Percentiles rank a stretch among this genome's conserved stretches.
These are phyloP conservation scores for Cydia strobilella DNA, from an alignment of 1,140 invertebrate genomes.

Conservation along the genomic window DNA sequence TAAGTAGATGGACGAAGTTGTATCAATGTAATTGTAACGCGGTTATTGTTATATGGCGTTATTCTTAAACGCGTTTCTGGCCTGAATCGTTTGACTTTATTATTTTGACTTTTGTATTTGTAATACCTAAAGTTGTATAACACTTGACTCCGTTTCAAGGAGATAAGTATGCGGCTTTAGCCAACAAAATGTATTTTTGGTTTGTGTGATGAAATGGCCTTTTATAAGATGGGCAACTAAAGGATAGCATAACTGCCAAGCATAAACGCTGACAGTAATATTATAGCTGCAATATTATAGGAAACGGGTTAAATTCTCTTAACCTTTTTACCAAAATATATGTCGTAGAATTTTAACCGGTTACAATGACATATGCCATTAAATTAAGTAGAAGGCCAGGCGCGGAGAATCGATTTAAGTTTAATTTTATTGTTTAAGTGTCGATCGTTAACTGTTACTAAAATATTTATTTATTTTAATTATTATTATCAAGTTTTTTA, in stretches of 20 bases:
- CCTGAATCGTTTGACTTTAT: no score
- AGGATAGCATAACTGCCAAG: not conserved
- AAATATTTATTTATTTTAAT: constrained; percentile 4
- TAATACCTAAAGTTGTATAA: no score
- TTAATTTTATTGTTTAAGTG: constrained; percentile 38
- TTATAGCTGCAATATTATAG: not conserved
- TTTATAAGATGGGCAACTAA: not conserved
- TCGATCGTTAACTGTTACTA: not conserved
- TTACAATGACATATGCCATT: not conserved
- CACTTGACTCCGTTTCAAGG: no score
- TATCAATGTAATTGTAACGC: not conserved
- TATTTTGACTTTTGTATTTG: no score
- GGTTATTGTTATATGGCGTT: no score
- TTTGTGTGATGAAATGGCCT: no score
- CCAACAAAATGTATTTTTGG: no score
- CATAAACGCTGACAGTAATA: not conserved
- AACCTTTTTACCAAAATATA: not conserved
- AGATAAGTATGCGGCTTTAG: no score
- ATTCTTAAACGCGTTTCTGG: no score
- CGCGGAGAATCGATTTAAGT: not conserved
- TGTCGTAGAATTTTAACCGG: not conserved
- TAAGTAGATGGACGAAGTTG: constrained; percentile 68
- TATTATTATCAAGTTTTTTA: not conserved
- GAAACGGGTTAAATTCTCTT: not conserved
- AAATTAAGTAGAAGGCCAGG: not conserved